Conservation (phyloP, 2,113 vertebrate species). For the Bambusicola thoracicus region DNA sequence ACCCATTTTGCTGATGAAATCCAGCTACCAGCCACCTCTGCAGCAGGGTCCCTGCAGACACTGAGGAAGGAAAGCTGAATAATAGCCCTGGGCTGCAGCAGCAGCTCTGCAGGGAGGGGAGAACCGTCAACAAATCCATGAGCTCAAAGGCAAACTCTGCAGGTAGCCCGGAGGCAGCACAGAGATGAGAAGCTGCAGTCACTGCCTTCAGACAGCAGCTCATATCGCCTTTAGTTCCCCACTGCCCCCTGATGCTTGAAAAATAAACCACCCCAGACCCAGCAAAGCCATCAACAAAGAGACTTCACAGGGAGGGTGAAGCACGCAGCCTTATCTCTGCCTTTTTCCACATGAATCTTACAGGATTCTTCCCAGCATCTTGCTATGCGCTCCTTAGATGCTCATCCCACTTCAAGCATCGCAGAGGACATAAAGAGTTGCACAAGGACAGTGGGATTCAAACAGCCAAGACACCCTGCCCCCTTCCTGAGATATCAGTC, state of each 20-base stretch:
- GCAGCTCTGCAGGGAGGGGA: background rate
- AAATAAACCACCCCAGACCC: background rate
- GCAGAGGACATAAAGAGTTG: background rate
- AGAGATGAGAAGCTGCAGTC: background rate
- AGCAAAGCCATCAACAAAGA: background rate
- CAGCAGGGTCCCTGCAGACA: background rate
- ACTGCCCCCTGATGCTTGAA: background rate
- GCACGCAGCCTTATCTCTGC: background rate
- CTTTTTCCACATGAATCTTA: background rate
- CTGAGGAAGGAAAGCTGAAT: background rate
- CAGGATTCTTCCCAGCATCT: background rate
- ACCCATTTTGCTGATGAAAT: background rate
- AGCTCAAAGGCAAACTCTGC: background rate
- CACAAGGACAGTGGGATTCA: background rate
- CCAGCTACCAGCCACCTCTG: background rate
- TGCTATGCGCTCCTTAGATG: rapidly evolving
- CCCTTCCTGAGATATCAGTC: background rate
- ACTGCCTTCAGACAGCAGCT: background rate
- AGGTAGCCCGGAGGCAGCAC: background rate
- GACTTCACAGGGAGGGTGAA: background rate
- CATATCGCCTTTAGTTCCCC: background rate
- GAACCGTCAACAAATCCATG: background rate
- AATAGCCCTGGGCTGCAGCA: background rate
- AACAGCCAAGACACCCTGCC: background rate
- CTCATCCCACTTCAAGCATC: background rate